These are phyloP conservation scores for Channa argus DNA, from an alignment of 2,113 vertebrate genomes.

Conservation along the genomic window DNA sequence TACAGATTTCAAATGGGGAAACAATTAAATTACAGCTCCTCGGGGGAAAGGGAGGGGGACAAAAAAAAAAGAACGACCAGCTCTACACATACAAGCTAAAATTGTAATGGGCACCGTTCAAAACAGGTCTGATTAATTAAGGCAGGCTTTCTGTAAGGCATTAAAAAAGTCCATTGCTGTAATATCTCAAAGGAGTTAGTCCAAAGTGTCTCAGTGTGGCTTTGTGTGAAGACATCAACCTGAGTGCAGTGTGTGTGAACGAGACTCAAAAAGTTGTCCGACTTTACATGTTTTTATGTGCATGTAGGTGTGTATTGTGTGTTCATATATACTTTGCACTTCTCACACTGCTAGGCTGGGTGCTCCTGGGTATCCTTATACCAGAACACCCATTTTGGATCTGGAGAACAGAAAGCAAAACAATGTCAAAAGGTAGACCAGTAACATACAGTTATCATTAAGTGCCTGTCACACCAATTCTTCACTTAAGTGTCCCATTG, in stretches of 20 bases:
- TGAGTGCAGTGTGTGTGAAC: conserved; percentile 72
- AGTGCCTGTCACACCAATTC: too few species aligned
- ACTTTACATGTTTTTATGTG: conserved; percentile 60
- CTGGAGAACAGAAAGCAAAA: conserved; percentile 59
- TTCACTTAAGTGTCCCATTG: too few species aligned
- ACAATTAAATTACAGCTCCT: conserved; percentile 71
- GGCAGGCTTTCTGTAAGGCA: conserved; percentile 84
- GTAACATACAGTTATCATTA: too few species aligned
- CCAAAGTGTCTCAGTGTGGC: conserved; percentile 83
- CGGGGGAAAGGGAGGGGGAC: conserved; percentile 11
- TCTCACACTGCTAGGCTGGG: conserved; percentile 71
- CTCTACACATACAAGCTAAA: conserved; percentile 68
- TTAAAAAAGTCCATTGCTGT: conserved; percentile 82
- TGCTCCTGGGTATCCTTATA: conserved; percentile 79
- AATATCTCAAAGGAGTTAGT: conserved; percentile 80
- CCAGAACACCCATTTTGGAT: conserved; percentile 80
- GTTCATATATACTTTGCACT: conserved; percentile 27
- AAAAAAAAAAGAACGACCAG: conserved; percentile 48
- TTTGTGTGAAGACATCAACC: conserved; percentile 78
- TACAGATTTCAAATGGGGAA: conserved; percentile 59
- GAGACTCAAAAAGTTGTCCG: conserved; percentile 64
- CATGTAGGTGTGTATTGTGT: conserved; percentile 52
- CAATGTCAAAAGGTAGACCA: background rate
- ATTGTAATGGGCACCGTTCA: conserved; percentile 58
- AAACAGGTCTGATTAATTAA: conserved; percentile 76